phyloP scores from a whole-genome alignment of 2,888 invertebrate species.

The Lepidochitona cinerea region DNA sequence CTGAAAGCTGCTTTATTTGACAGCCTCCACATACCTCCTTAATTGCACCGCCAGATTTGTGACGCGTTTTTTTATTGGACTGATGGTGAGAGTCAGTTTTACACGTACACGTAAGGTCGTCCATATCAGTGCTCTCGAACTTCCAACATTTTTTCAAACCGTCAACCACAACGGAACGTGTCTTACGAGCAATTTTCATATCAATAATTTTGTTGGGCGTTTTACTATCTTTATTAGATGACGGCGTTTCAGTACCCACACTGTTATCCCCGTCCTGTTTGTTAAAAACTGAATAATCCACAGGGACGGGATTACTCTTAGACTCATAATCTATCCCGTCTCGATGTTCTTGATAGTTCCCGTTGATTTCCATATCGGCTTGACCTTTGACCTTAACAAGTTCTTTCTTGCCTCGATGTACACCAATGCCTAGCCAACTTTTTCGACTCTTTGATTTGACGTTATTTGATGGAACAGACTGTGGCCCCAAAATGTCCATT shows the following conservation, averaged over 20 bases:
- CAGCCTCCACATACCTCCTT: background rate
- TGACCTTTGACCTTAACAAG: background rate
- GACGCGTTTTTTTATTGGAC: background rate
- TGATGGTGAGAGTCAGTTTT: background rate
- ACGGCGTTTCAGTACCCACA: background rate
- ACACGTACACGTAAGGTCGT: background rate
- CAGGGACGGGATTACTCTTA: background rate
- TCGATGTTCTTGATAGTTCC: background rate
- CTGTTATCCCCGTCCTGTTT: background rate
- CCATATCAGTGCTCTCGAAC: background rate
- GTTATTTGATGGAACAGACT: background rate
- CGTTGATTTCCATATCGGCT: slow-evolving; percentile 5
- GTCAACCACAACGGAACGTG: background rate
- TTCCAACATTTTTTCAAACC: background rate
- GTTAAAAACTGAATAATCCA: background rate
- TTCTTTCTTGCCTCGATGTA: slow-evolving; percentile 2
- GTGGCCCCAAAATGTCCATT: background rate
- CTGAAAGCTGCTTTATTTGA: background rate
- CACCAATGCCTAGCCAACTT: background rate
- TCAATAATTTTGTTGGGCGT: background rate
- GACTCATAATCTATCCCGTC: background rate
- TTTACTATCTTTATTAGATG: background rate
- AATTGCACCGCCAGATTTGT: background rate
- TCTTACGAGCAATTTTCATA: background rate
- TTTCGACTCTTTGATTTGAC: background rate